Evolutionary conservation across 2,797 vertebrate species (phyloP), one percentile per base, ranked within the genome.

Genomic region (Tenualosa ilisha): DNA sequence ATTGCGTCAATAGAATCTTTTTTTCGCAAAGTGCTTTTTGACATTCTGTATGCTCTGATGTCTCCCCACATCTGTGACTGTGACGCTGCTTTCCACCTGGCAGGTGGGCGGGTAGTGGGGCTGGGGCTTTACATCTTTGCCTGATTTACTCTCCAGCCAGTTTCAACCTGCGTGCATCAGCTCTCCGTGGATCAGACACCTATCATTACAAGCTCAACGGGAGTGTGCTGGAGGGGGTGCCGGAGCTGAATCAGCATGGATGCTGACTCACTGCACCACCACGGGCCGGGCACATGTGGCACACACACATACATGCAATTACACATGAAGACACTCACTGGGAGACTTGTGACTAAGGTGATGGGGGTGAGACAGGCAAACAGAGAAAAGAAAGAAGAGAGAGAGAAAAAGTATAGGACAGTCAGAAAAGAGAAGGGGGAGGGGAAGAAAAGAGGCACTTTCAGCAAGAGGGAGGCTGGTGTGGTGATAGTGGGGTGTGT

Each of bases 131-230:
- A 31, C 31, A 31, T 31, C 72, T 79, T 15, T 46, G 40, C 17
- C 46, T 79, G 72, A 79, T 79, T 43, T 79, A 79, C 15, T 20
- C 68, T 37, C 68, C 37, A 37, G 37, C 72, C 40, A 46, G 68
- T 75, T 75, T 43, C 68, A 17, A 75, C 68, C 68, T 75, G 68
- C 15, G 37, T 75, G 68, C 68, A 43, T 17, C 40, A 17, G 43
- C 72, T 79, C 17, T 79, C 1, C 20, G 17, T 2, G 72, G 72
- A 79, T 79, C 72, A 79, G 72, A 79, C 72, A 79, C 72, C 72
- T 79, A 79, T 79, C 37, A 79, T 79, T 79, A 79, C 2, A 2
- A 79, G 72, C 43, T 79, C 72, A 79, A 79, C 72, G 20, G 37
- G 20, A 22, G 72, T 9, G 17, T 0, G 40, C 72, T 43, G 72